phyloP scores from a whole-genome alignment of 2,888 invertebrate species.

The Athalia circularis region DNA sequence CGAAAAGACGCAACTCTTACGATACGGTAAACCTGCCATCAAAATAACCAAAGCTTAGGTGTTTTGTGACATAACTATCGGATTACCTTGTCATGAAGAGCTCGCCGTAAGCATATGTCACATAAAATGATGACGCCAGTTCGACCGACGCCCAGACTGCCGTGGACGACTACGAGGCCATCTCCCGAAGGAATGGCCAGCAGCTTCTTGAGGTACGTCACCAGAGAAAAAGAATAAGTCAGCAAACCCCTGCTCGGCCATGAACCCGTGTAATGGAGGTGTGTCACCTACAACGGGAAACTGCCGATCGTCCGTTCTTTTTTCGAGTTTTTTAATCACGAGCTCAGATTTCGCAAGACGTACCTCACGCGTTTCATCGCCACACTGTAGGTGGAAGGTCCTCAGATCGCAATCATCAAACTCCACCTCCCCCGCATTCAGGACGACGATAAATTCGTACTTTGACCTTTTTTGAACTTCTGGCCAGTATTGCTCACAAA shows the following conservation, averaged over 20 bases:
- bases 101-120: slow-evolving; percentile 76
- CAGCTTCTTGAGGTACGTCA: slow-evolving; percentile 70
- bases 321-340: neutral
- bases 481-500: slow-evolving; percentile 77
- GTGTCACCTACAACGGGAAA: slow-evolving; percentile 68
- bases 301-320: neutral
- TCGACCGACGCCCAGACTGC: too few relatives aligned
- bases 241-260: slow-evolving; percentile 78
- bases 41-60: too few relatives aligned
- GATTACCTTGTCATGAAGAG: slow-evolving; percentile 68
- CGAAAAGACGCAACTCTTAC: too few relatives aligned
- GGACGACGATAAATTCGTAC: slow-evolving; percentile 68
- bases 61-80: too few relatives aligned
- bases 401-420: slow-evolving; percentile 71
- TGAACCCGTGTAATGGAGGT: slow-evolving; percentile 74
- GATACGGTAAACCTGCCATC: too few relatives aligned
- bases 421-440: slow-evolving; percentile 64
- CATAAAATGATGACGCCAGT: slow-evolving; percentile 72
- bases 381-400: slow-evolving; percentile 62
- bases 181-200: slow-evolving; percentile 68
- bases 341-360: neutral
- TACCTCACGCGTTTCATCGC: slow-evolving; percentile 66
- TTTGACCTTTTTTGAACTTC: slow-evolving; percentile 70
- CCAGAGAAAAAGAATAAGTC: slow-evolving; percentile 68
- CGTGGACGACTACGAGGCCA: slow-evolving; percentile 51